Conservation (phyloP, 1,140 invertebrate genomes). For the Bombus haemorrhoidalis region DNA sequence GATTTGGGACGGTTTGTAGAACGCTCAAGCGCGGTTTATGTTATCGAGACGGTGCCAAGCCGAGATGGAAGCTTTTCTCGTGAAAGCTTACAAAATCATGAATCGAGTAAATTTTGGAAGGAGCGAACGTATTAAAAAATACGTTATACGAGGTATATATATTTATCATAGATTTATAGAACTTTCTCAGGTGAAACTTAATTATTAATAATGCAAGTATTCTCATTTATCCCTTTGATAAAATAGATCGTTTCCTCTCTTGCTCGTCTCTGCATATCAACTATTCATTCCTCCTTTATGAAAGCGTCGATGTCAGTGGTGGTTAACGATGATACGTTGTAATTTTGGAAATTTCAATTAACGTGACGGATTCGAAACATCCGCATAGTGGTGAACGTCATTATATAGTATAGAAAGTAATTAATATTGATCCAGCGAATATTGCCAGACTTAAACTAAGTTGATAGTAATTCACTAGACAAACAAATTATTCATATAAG, state of each 20-base stretch:
- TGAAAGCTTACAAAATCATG: background rate
- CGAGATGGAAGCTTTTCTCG: background rate
- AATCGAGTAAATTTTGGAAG: background rate
- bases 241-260: background rate
- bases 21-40: background rate
- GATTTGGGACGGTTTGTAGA: background rate
- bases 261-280: background rate
- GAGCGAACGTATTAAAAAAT: no score
- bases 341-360: slow-evolving; percentile 12
- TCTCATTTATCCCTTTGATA: background rate
- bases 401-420: slow-evolving; percentile 34
- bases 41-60: background rate
- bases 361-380: background rate
- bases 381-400: background rate
- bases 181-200: background rate
- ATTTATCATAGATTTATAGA: background rate
- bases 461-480: slow-evolving; percentile 21
- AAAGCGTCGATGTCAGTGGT: background rate
- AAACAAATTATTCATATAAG: slow-evolving; percentile 47
- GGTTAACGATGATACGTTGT: background rate
- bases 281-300: background rate
- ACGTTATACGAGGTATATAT: no score
- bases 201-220: background rate
- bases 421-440: slow-evolving; percentile 39
- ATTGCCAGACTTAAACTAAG: slow-evolving; percentile 5